Base-by-base conservation (phyloP, 2,797 vertebrate species). In the Sebastolobus alascanus region DNA sequence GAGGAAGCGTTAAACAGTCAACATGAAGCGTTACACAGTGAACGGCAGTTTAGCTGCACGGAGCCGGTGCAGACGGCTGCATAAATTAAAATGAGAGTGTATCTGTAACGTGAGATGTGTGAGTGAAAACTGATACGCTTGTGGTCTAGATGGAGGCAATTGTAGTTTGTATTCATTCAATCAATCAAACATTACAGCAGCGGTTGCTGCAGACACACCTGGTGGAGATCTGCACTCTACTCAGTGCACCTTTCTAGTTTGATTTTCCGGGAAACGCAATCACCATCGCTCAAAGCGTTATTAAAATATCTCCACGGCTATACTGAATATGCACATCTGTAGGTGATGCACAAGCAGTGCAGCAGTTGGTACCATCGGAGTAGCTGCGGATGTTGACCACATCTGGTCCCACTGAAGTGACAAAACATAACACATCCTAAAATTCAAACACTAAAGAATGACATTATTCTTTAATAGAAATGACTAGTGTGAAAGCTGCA, bases 391-490 rank as follows among this genome's bases (percentile, higher is more conserved):
- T 31, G 14, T 18, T 25, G 31, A 65, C 25, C 87, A 73, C 72
- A 70, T 83, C 69, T 70, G 73, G 56, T 59, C 50, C 59, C 16
- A 14, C 16, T 16, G 58, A 85, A 35, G 82, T 73, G 68, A 80
- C 76, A 77, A 65, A 82, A 79, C 70, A 71, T 43, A 68, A 80
- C 77, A 68, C 56, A 33, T 61, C 68, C 31, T 55, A 63, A 75
- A 33, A 81, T 37, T 59, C 31, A 68, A 83, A 80, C 50, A 54
- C 52, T 25, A 10, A 73, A 77, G 69, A 89, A 86, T 27, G 85
- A 88, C 64, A 90, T 78, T 81, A 74, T 84, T 82, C 65, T 71
- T 78, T 46, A 69, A 70, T 9, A 73, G 37, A 68, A 86, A 77
- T 61, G 66, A 74, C 43, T 18, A 2, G 3, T 9, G 12, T 58